A percentile compares a stretch with the other conserved stretches of the same genome.
Evolutionary conservation across 2,888 invertebrate genomes (phyloP).

Genomic region (Sicus ferrugineus): DNA sequence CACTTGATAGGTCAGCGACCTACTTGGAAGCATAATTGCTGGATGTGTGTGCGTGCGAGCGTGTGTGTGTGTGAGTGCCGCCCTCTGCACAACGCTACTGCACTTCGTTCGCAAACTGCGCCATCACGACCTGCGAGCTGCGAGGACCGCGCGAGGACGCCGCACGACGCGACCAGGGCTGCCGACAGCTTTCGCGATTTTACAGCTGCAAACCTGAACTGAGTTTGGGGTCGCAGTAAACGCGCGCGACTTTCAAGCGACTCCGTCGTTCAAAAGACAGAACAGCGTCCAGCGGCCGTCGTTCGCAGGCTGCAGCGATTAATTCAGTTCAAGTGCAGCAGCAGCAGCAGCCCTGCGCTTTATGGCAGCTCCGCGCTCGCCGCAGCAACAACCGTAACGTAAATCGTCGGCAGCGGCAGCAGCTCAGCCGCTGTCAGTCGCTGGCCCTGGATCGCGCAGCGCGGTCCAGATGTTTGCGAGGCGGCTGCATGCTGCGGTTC

Average conservation of each 20-base stretch:
- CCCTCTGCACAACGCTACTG: slow-evolving; percentile 30
- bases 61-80: slow-evolving; percentile 16
- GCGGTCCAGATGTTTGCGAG: slow-evolving; percentile 38
- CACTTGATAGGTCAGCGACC: slow-evolving; percentile 64
- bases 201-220: neutral
- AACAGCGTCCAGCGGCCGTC: no score
- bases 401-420: neutral
- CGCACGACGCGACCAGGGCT: slow-evolving; percentile 1
- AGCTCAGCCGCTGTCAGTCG: slow-evolving; percentile 13
- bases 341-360: neutral
- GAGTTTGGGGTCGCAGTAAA: no score
- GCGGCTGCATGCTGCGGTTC: slow-evolving; percentile 29
- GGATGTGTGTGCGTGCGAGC: slow-evolving; percentile 38
- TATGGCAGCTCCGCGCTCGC: neutral
- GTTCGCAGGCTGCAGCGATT: neutral
- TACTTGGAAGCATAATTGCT: slow-evolving; percentile 49
- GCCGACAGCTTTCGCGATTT: neutral
- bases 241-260: no score
- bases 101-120: slow-evolving; percentile 23
- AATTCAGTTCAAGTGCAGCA: neutral
- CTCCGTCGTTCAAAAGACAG: no score
- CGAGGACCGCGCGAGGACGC: slow-evolving; percentile 3
- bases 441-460: slow-evolving; percentile 16
- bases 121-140: slow-evolving; percentile 4
- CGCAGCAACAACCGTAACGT: slow-evolving; percentile 10